phyloP scores from a whole-genome alignment of 2,113 vertebrate species.

The Origma solitaria region DNA sequence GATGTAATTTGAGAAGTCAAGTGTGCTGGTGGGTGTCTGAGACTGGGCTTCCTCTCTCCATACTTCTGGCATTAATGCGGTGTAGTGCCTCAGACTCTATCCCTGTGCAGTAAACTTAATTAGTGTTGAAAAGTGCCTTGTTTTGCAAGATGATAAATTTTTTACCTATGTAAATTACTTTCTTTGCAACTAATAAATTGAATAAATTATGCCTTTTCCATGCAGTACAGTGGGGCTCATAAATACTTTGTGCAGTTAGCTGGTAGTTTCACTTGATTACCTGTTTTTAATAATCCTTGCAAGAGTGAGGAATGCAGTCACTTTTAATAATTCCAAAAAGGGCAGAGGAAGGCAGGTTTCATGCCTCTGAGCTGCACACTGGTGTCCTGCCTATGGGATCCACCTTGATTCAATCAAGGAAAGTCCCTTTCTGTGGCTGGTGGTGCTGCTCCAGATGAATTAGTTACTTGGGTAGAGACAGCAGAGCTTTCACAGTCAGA shows the following conservation, averaged over 20 bases:
- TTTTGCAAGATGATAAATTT: constrained; percentile 65
- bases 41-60: background rate
- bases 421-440: rapidly evolving
- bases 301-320: constrained; percentile 47
- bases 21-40: background rate
- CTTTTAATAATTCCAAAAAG: constrained; percentile 41
- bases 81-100: background rate
- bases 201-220: constrained; percentile 47
- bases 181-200: constrained; percentile 67
- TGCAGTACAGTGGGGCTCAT: constrained; percentile 6
- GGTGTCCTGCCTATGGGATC: background rate
- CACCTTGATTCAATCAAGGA: background rate
- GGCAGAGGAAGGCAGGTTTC: background rate
- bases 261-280: constrained; percentile 68
- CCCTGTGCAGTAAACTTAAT: constrained; percentile 42
- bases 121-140: constrained; percentile 40
- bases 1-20: background rate
- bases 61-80: background rate
- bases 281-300: constrained; percentile 44
- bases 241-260: constrained; percentile 45
- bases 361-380: background rate
- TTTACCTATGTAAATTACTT: constrained; percentile 61
- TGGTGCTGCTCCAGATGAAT: background rate
- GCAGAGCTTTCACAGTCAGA: background rate
- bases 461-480: background rate